Conservation (phyloP, 2,113 vertebrate genomes). For the Bufo bufo region DNA sequence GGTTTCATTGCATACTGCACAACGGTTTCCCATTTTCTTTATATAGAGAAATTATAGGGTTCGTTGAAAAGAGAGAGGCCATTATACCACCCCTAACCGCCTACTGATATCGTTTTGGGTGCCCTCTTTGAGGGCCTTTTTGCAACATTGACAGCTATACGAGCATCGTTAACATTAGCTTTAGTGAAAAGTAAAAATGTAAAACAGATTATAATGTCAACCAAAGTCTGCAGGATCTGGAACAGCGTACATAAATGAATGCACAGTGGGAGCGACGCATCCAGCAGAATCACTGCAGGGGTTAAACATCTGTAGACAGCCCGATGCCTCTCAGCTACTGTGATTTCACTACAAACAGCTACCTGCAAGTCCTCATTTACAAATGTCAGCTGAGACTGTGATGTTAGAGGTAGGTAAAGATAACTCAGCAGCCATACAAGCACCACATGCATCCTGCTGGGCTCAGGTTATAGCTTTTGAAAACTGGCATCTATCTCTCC, state of each 20-base stretch:
- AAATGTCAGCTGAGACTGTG: constrained; percentile 41
- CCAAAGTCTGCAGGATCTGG: neutral
- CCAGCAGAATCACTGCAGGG: constrained; percentile 10
- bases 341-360: constrained; percentile 42
- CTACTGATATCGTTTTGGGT: too few relatives aligned
- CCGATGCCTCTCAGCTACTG: neutral
- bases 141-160: neutral
- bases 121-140: too few relatives aligned
- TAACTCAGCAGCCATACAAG: constrained; percentile 37
- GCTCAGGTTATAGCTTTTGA: constrained; percentile 46
- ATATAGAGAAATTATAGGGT: too few relatives aligned
- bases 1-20: too few relatives aligned
- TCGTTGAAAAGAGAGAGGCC: too few relatives aligned
- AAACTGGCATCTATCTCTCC: constrained; percentile 44
- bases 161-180: neutral
- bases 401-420: constrained; percentile 39
- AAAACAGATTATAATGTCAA: constrained; percentile 10
- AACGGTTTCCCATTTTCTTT: too few relatives aligned
- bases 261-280: neutral
- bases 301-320: constrained; percentile 23
- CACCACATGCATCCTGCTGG: constrained; percentile 24
- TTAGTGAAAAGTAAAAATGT: neutral
- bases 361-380: constrained; percentile 44
- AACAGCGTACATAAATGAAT: constrained; percentile 15
- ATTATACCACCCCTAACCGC: too few relatives aligned